phyloP scores from a whole-genome alignment of 1,140 invertebrate species.

The Drosophila albomicans region DNA sequence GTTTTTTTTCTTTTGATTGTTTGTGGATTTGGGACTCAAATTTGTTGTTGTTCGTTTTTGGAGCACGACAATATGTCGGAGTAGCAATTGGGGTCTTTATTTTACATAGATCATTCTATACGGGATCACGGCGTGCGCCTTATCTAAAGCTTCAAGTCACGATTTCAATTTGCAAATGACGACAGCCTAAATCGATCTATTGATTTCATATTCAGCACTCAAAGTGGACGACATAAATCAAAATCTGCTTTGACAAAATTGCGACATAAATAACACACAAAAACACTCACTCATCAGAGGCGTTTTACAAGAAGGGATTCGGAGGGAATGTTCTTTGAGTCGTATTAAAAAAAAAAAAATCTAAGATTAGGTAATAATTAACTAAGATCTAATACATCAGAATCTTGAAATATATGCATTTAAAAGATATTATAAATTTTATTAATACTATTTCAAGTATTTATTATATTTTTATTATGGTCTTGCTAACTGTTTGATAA shows the following conservation, averaged over 20 bases:
- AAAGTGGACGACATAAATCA: conserved; percentile 81
- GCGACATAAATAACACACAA: conserved; percentile 65
- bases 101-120: conserved; percentile 25
- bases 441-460: too few relatives aligned
- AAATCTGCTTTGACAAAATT: conserved; percentile 60
- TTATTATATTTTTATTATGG: too few relatives aligned
- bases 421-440: too few relatives aligned
- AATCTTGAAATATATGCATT: too few relatives aligned
- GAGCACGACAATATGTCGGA: conserved; percentile 16
- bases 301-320: background rate
- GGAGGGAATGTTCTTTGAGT: background rate
- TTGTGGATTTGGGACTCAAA: too few relatives aligned
- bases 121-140: conserved; percentile 37
- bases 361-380: too few relatives aligned
- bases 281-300: conserved; percentile 29
- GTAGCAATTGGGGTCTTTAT: conserved; percentile 58
- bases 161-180: conserved; percentile 78
- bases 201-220: conserved; percentile 83
- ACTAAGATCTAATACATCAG: too few relatives aligned
- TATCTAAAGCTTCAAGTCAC: conserved; percentile 80
- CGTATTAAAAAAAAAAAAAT: too few relatives aligned
- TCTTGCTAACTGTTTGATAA: too few relatives aligned
- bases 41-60: background rate
- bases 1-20: too few relatives aligned
- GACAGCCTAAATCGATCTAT: conserved; percentile 75